Evolutionary conservation across 2,797 vertebrate species (phyloP), one percentile per base, ranked within the genome.

Genomic region (Lateolabrax maculatus): DNA sequence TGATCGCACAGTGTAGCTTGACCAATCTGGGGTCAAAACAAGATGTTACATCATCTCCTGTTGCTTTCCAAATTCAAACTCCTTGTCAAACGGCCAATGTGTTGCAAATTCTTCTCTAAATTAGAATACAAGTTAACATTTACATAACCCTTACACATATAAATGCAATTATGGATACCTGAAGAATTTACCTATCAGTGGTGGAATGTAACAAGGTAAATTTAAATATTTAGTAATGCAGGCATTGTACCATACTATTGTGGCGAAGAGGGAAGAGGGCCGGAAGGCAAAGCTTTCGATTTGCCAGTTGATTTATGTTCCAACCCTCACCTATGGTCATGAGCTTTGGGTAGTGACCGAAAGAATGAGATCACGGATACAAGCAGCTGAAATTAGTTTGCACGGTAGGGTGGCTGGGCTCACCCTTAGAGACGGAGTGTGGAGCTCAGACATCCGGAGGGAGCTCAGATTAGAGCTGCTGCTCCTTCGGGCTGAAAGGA

Each of bases 1-100:
- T 83, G 43, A 83, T 84, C 75, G 6, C 29, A 67, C 0, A 53
- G 41, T 36, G 23, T 8, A 62, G 43, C 57, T 12, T 3, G 21
- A 69, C 67, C 84, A 67, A 81, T 44, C 12, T 44, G 36, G 21
- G 73, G 65, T 75, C 73, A 34, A 16, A 71, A 68, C 53, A 65
- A 43, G 46, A 31, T 23, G 55, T 19, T 23, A 12, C 15, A 60
- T 53, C 23, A 5, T 39, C 10, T 60, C 62, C 27, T 56, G 44
- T 5, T 66, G 51, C 41, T 55, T 48, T n/a, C 18, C n/a, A n/a
- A n/a, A n/a, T n/a, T n/a, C 12, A 21, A 16, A 52, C 31, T 21
- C 21, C 11, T 25, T 57, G 51, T 51, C 36, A 48, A 34, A 23
- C 0, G 5, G 18, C 18, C 41, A 46, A 21, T 6, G 7, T 25